These are phyloP conservation scores for Montipora efflorescens DNA, from an alignment of 64 coral and sea anemone genomes.

Conservation along the genomic window DNA sequence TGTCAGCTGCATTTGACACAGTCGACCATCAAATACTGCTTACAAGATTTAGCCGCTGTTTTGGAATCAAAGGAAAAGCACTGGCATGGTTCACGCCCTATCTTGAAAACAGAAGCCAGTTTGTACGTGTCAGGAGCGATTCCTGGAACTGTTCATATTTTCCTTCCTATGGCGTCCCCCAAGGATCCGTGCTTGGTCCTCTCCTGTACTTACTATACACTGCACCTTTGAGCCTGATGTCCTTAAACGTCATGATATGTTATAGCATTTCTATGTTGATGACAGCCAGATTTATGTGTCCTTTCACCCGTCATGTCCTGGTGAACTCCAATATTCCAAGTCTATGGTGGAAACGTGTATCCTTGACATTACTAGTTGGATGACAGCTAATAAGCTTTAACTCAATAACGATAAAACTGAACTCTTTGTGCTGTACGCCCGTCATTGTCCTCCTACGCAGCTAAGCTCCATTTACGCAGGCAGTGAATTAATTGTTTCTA, in stretches of 20 bases:
- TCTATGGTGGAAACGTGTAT: conserved; percentile 11
- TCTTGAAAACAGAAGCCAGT: neutral
- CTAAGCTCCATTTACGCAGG: neutral
- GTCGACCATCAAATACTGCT: neutral
- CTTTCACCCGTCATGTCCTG: neutral
- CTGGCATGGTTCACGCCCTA: neutral
- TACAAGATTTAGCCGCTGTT: neutral
- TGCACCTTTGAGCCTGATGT: neutral
- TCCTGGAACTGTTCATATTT: neutral
- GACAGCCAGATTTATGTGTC: conserved; percentile 21
- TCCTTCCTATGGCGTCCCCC: conserved; percentile 8
- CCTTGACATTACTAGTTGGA: conserved; percentile 5
- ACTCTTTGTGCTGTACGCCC: neutral
- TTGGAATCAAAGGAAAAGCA: neutral
- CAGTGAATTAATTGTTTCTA: no score
- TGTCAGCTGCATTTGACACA: neutral
- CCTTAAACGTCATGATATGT: conserved; percentile 1
- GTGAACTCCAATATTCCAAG: neutral
- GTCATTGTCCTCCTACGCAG: neutral
- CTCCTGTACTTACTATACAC: conserved; percentile 12
- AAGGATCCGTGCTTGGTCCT: conserved; percentile 3
- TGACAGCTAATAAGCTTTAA: neutral
- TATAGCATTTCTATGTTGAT: conserved; percentile 1
- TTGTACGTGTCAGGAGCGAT: neutral
- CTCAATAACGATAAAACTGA: conserved; percentile 1